These are phyloP conservation scores for Megaceryle torquata DNA, from an alignment of 2,113 vertebrate species.

Conservation along the genomic window DNA sequence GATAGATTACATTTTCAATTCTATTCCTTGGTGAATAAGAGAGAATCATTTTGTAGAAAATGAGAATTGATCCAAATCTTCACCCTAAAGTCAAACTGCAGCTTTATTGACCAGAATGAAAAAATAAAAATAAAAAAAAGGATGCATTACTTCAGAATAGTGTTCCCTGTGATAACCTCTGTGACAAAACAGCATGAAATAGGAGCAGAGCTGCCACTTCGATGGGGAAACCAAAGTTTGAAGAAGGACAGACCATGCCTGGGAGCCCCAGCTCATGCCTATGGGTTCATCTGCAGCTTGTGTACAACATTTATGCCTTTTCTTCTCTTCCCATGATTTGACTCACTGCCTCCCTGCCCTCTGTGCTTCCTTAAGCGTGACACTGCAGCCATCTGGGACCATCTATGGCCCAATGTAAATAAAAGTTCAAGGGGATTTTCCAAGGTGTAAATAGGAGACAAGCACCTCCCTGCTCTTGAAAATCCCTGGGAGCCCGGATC, in stretches of 20 bases:
- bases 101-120: constrained; percentile 42
- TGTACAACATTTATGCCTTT: neutral
- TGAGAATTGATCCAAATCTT: constrained; percentile 68
- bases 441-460: neutral
- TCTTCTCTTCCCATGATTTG: neutral
- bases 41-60: constrained; percentile 63
- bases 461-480: neutral
- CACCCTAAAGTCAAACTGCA: constrained; percentile 52
- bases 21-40: constrained; percentile 41
- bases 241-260: neutral
- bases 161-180: neutral
- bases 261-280: neutral
- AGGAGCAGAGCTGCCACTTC: neutral
- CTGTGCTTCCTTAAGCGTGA: neutral
- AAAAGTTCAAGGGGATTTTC: neutral
- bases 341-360: neutral
- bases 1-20: constrained; percentile 66
- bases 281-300: neutral
- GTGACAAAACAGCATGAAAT: neutral
- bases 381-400: neutral
- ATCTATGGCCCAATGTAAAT: neutral
- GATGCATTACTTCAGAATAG: neutral
- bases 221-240: neutral
- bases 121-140: neutral
- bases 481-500: neutral